Evolutionary conservation across 2,888 invertebrate species (phyloP).

Genomic region (Actias luna): DNA sequence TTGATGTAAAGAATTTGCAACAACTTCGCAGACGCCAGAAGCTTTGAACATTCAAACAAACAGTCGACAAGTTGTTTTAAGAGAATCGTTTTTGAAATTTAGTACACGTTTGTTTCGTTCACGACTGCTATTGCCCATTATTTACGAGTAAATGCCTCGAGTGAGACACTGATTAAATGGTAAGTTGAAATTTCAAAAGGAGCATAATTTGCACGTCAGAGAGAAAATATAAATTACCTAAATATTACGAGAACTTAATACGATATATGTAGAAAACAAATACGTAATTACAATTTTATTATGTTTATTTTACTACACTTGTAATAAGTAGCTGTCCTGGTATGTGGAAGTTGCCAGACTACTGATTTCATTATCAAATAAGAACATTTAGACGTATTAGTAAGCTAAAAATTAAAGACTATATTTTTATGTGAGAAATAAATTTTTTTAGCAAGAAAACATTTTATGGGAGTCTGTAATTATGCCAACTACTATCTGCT

Average conservation of each 20-base stretch:
- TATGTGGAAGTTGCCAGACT: neutral
- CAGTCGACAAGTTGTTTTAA: conserved; percentile 36
- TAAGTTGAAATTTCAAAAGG: conserved; percentile 7
- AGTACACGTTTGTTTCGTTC: conserved; percentile 25
- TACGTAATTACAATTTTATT: neutral
- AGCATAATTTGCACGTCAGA: neutral
- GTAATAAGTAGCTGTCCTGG: neutral
- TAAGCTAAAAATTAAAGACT: too few relatives aligned
- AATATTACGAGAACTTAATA: neutral
- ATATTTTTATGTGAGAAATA: too few relatives aligned
- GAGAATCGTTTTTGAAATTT: conserved; percentile 28
- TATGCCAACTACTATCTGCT: too few relatives aligned
- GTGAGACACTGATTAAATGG: conserved; percentile 6
- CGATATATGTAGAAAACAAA: neutral
- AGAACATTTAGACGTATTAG: too few relatives aligned
- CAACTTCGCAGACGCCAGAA: conserved; percentile 31
- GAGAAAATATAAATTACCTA: neutral
- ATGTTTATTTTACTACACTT: neutral
- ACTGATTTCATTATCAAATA: neutral
- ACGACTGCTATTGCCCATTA: conserved; percentile 30
- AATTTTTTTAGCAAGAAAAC: too few relatives aligned
- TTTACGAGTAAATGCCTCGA: conserved; percentile 20
- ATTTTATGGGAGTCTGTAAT: too few relatives aligned
- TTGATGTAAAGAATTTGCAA: conserved; percentile 28
- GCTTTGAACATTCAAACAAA: conserved; percentile 35